Evolutionary conservation across 2,797 vertebrate genomes (phyloP).

Genomic region (Neopelma chrysocephalum): DNA sequence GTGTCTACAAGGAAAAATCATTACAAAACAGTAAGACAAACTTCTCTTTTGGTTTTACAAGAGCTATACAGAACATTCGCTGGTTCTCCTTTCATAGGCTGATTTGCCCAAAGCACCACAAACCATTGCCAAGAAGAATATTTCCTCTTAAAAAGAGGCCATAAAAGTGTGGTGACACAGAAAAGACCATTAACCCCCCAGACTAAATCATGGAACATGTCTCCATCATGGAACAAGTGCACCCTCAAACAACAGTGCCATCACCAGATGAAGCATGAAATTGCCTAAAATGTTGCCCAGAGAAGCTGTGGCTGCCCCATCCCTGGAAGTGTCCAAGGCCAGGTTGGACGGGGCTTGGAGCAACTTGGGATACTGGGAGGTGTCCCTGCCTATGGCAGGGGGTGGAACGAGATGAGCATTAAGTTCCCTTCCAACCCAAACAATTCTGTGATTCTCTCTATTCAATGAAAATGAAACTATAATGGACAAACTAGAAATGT

Average conservation of each 20-base stretch:
- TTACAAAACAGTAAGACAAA: background rate
- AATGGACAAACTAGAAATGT: background rate
- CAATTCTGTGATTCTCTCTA: background rate
- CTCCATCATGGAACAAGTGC: background rate
- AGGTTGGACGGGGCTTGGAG: background rate
- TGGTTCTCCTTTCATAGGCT: background rate
- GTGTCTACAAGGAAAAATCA: background rate
- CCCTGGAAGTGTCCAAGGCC: background rate
- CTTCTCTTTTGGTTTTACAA: background rate
- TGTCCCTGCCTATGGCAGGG: background rate
- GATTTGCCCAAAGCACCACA: background rate
- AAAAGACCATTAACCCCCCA: background rate
- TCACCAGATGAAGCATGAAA: background rate
- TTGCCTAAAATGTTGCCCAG: background rate
- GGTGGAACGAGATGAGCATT: too few species aligned
- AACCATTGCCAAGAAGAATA: background rate
- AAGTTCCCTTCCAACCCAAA: background rate
- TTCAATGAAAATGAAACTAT: background rate
- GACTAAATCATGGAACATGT: too few species aligned
- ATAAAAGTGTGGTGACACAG: background rate
- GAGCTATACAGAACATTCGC: background rate
- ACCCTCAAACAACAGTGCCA: background rate
- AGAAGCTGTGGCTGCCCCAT: background rate
- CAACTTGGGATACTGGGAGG: background rate
- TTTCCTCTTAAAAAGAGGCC: background rate